phyloP scores from a whole-genome alignment of 2,888 invertebrate species.

The Gastracanthus pulcherrimus region DNA sequence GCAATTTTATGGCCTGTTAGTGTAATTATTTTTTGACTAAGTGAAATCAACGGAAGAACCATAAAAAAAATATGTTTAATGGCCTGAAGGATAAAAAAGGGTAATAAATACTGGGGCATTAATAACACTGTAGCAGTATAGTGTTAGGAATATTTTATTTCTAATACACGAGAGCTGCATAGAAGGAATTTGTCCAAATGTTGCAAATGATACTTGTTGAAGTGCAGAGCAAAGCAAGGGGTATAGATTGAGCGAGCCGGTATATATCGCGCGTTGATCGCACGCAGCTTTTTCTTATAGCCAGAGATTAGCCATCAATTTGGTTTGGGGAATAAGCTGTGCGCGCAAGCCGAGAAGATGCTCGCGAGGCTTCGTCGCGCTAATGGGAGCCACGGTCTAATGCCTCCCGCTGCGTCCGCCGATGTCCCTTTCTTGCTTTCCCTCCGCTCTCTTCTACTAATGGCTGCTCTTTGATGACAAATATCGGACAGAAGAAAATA shows the following conservation, averaged over 20 bases:
- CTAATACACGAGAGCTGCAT: background rate
- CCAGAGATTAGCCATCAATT: slow-evolving; percentile 75
- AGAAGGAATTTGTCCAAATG: background rate
- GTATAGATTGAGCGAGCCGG: background rate
- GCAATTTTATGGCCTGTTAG: slow-evolving; percentile 45
- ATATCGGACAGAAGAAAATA: slow-evolving; percentile 76
- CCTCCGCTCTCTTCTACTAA: slow-evolving; percentile 69
- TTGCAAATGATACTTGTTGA: background rate
- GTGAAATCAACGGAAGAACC: slow-evolving; percentile 34
- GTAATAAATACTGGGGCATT: slow-evolving; percentile 13
- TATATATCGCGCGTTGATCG: background rate
- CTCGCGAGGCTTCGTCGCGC: slow-evolving; percentile 66
- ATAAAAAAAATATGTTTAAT: slow-evolving; percentile 34
- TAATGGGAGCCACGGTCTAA: slow-evolving; percentile 77
- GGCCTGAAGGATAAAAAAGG: background rate
- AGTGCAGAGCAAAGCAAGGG: too few species aligned
- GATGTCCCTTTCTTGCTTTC: slow-evolving; percentile 64
- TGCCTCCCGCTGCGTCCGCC: slow-evolving; percentile 75
- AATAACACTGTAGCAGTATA: background rate
- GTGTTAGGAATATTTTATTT: background rate
- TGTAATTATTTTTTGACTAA: slow-evolving; percentile 48
- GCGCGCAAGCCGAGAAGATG: background rate
- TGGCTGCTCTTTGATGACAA: slow-evolving; percentile 78
- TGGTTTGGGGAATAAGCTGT: slow-evolving; percentile 68
- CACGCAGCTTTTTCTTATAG: background rate